Evolutionary conservation across 2,888 invertebrate genomes (phyloP), one percentile per base, ranked within the genome.

Genomic region (Catocala fraxini): DNA sequence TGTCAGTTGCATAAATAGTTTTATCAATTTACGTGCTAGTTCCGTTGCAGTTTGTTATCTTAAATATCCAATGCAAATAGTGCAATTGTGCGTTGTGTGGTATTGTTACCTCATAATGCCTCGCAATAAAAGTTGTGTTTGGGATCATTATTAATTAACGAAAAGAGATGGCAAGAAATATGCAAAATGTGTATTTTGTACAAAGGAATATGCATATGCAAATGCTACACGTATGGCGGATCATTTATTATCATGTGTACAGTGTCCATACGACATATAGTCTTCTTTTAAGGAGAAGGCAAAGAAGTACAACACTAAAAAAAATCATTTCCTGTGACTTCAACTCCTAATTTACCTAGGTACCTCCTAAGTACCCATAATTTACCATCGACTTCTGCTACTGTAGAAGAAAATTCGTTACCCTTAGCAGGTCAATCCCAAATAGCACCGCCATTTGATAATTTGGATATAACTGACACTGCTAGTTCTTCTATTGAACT

Each of bases 131-230:
- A 49, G 49, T 25, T 13, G 15, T 15, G 25, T 49, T 13, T 49
- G 49, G 49, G 49, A 49, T 49, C 34, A 49, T 49, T 49, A 33
- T 49, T 4, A 49, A 49, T 11, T 49, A 15, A 35, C 35, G 2
- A 34, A 34, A 39, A 56, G n/a, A 54, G 13, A 54, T 54, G 46
- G 54, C 46, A 54, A 54, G 46, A 46, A 54, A 56, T 56, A 56
- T 25, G 56, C 56, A 56, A 56, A 56, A 56, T 56, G 56, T 56
- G 48, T 56, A 56, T 56, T 56, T 48, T 56, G 56, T 56, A 48
- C 42, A 39, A 56, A 56, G 56, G 56, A 57, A 51, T 42, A 57
- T 57, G 57, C 57, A 57, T 57, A 43, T 57, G 57, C 25, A 57
- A 57, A 57, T 57, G 43, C 57, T 34, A 57, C 57, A 57, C 57